Conservation (phyloP, 2,888 invertebrate genomes). For the Drosophila histrio region DNA sequence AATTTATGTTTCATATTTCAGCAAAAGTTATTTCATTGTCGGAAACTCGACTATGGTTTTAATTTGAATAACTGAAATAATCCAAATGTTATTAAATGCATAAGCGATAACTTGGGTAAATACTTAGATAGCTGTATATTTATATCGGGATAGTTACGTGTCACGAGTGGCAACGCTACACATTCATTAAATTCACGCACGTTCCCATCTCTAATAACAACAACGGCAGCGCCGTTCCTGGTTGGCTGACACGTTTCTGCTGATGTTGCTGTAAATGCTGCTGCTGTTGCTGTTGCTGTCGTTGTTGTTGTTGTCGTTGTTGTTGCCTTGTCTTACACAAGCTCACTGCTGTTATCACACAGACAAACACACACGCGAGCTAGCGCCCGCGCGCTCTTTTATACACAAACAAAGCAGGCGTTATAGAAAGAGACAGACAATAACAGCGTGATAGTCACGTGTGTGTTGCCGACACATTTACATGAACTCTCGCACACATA, state of each 20-base stretch:
- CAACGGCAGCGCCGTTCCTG: conserved; percentile 25
- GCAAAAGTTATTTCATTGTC: too few relatives aligned
- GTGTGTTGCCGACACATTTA: conserved; percentile 35
- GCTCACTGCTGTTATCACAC: conserved; percentile 41
- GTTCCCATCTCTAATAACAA: conserved; percentile 30
- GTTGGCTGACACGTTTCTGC: conserved; percentile 28
- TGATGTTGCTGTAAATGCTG: conserved; percentile 26
- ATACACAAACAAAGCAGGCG: not conserved
- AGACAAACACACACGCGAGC: conserved; percentile 1
- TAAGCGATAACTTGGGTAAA: not conserved
- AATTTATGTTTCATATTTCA: too few relatives aligned
- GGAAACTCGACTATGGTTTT: too few relatives aligned
- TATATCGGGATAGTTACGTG: not conserved
- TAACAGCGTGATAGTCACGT: conserved; percentile 48
- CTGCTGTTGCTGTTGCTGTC: too few relatives aligned
- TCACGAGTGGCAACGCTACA: not conserved
- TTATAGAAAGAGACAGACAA: conserved; percentile 31
- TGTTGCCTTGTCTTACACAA: conserved; percentile 16
- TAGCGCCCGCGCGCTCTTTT: not conserved
- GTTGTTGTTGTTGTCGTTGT: conserved; percentile 12
- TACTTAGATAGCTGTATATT: not conserved
- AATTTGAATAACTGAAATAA: not conserved
- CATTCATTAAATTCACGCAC: conserved; percentile 13
- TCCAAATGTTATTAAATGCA: not conserved
- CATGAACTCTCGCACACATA: conserved; percentile 5